These are phyloP conservation scores for Scytalopus superciliaris DNA, from an alignment of 2,113 vertebrate species.

Conservation along the genomic window DNA sequence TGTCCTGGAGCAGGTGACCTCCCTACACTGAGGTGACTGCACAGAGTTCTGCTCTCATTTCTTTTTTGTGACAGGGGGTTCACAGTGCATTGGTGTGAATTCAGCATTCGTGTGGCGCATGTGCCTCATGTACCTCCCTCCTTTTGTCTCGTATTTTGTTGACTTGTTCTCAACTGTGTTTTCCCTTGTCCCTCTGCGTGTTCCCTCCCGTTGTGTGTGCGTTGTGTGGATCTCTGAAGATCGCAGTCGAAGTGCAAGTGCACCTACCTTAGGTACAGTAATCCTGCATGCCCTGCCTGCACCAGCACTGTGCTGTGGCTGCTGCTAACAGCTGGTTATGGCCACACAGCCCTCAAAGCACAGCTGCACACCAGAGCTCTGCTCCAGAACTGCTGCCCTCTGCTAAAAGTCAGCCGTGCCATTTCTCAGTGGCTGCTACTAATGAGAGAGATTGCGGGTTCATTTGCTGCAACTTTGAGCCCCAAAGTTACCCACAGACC, in stretches of 20 bases:
- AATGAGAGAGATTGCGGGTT: not conserved
- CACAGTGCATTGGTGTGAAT: not conserved
- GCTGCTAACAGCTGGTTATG: constrained; percentile 38
- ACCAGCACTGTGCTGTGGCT: constrained; percentile 18
- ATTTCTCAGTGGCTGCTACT: constrained; percentile 43
- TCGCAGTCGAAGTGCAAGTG: constrained; percentile 93
- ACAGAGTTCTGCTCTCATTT: not conserved
- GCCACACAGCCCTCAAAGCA: not conserved
- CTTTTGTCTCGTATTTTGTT: constrained; percentile 16
- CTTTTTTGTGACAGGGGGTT: not conserved
- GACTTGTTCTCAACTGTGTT: constrained; percentile 67
- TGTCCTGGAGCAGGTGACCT: not conserved
- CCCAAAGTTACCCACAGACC: not conserved
- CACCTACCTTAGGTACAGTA: constrained; percentile 94
- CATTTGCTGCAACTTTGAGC: not conserved
- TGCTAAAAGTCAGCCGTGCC: constrained; percentile 35
- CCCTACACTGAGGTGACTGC: not conserved
- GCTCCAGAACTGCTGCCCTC: not conserved
- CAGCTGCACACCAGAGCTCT: not conserved
- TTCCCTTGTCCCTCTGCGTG: constrained; percentile 79
- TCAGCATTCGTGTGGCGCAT: not conserved
- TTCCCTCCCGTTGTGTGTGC: constrained; percentile 77
- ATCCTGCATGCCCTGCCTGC: constrained; percentile 68
- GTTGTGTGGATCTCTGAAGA: constrained; percentile 88
- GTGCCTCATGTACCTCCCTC: not conserved